phyloP scores from a whole-genome alignment of 2,797 vertebrate species.

The Cephalopachus bancanus region DNA sequence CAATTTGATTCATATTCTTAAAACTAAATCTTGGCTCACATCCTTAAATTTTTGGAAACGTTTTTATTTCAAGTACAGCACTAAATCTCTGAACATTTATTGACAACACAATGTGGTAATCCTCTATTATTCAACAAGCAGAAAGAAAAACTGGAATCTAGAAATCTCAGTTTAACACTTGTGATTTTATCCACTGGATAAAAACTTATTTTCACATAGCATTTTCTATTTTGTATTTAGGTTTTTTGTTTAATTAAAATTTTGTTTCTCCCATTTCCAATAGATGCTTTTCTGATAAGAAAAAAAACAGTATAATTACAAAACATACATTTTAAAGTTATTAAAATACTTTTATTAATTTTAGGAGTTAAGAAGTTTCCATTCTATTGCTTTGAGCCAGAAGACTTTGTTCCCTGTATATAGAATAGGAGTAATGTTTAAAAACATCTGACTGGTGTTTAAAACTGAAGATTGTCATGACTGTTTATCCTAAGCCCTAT shows the following conservation, averaged over 20 bases:
- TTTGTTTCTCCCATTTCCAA: conserved; percentile 58
- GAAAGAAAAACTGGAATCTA: conserved; percentile 45
- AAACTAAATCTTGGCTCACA: conserved; percentile 35
- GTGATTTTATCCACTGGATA: conserved; percentile 41
- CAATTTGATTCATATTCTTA: conserved; percentile 33
- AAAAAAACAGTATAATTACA: conserved; percentile 44
- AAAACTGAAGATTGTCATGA: background rate
- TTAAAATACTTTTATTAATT: conserved; percentile 73
- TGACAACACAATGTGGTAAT: conserved; percentile 1
- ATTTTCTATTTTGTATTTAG: conserved; percentile 63
- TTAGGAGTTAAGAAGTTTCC: conserved; percentile 69
- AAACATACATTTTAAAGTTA: conserved; percentile 40
- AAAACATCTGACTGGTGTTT: background rate
- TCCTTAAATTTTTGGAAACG: conserved; percentile 49
- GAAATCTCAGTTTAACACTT: conserved; percentile 29
- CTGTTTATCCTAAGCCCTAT: conserved; percentile 13
- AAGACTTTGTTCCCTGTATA: conserved; percentile 49
- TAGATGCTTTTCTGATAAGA: conserved; percentile 37
- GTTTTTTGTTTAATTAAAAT: conserved; percentile 37
- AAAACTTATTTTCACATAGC: conserved; percentile 26
- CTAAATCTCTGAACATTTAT: conserved; percentile 47
- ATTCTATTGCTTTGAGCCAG: conserved; percentile 49
- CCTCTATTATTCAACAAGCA: conserved; percentile 28
- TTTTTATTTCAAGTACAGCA: conserved; percentile 47
- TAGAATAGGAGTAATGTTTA: background rate